A percentile compares a stretch with the other conserved stretches of the same genome.
Conservation (phyloP, 2,888 invertebrate genomes). For the Drosophila testacea region DNA sequence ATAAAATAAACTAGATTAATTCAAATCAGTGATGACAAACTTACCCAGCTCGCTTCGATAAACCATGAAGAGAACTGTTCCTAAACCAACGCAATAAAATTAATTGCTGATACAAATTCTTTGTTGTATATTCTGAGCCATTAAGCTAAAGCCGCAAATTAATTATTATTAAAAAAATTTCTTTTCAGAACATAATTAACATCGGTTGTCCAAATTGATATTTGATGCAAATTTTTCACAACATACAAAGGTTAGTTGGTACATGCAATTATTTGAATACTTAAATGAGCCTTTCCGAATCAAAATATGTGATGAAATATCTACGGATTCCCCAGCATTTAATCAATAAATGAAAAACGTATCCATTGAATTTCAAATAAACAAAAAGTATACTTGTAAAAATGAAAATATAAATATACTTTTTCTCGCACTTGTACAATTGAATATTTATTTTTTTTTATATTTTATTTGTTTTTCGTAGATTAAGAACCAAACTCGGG, state of each 20-base stretch:
- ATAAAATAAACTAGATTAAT: neutral
- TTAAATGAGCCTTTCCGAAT: neutral
- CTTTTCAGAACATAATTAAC: neutral
- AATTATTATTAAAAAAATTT: neutral
- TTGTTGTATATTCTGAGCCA: neutral
- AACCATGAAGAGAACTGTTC: constrained; percentile 75
- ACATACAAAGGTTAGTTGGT: neutral
- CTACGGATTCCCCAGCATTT: constrained; percentile 27
- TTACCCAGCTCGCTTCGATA: constrained; percentile 80
- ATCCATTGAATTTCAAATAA: neutral
- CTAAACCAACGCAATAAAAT: constrained; percentile 49
- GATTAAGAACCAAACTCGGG: too few species aligned
- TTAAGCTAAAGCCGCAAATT: neutral
- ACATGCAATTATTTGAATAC: neutral
- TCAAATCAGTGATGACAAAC: constrained; percentile 51
- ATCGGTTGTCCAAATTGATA: neutral
- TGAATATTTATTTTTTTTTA: too few species aligned
- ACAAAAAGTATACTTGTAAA: too few species aligned
- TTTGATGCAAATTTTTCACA: neutral
- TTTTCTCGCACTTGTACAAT: too few species aligned
- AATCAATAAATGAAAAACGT: constrained; percentile 1
- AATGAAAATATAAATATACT: too few species aligned
- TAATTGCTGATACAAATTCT: constrained; percentile 18
- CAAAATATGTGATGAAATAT: constrained; percentile 5
- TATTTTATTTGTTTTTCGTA: too few species aligned